A percentile compares a stretch with the other conserved stretches of the same genome.
These are phyloP conservation scores for Agrotis puta DNA, from an alignment of 2,888 invertebrate genomes.

Conservation along the genomic window DNA sequence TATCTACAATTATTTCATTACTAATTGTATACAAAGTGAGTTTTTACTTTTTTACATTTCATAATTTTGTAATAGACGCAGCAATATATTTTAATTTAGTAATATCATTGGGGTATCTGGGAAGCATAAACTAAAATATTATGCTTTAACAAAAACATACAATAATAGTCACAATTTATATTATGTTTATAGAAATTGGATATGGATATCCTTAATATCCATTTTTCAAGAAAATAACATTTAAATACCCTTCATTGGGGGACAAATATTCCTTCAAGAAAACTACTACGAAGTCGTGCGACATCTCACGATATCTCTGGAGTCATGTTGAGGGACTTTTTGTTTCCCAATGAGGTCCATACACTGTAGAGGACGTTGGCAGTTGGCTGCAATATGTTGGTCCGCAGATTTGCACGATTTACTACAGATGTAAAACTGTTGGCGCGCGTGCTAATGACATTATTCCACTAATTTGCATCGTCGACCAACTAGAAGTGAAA, in stretches of 20 bases:
- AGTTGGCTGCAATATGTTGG: too few species aligned
- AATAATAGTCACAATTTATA: too few species aligned
- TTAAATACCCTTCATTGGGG: too few species aligned
- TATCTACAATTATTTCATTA: neutral
- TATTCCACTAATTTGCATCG: too few species aligned
- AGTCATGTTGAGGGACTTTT: neutral
- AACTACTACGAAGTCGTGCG: too few species aligned
- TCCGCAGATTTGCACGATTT: too few species aligned
- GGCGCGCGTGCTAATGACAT: too few species aligned
- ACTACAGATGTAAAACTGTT: too few species aligned
- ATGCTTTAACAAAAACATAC: conserved; percentile 7
- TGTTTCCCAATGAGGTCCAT: neutral
- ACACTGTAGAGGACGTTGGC: neutral
- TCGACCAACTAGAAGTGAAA: too few species aligned
- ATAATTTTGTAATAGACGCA: neutral
- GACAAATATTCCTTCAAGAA: neutral
- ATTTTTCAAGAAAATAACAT: too few species aligned
- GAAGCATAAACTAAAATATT: neutral
- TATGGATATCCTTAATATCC: too few species aligned
- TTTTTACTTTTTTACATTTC: neutral
- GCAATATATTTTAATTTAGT: neutral
- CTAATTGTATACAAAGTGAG: neutral
- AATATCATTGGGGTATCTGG: conserved; percentile 17
- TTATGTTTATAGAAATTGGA: too few species aligned
- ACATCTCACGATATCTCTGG: neutral